A percentile compares a stretch with the other conserved stretches of the same genome.
Evolutionary conservation across 2,113 vertebrate genomes (phyloP).

Genomic region (Epinephelus lanceolatus): DNA sequence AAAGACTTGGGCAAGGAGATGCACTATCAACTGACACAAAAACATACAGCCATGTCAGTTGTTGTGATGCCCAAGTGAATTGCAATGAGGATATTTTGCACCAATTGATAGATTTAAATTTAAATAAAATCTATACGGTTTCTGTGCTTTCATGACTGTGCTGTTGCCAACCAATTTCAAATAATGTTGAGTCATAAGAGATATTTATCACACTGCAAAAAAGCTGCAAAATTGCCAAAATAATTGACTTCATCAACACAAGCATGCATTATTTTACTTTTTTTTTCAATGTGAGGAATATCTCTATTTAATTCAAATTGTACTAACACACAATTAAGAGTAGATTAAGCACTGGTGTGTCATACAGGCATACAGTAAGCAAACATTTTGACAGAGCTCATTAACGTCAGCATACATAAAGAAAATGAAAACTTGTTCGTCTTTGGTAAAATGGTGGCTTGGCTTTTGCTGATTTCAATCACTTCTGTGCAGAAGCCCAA

Average conservation of each 20-base stretch:
- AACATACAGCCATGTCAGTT: background rate
- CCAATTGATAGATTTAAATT: background rate
- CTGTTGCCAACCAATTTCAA: background rate
- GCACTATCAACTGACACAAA: conserved; percentile 13
- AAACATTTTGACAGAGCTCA: background rate
- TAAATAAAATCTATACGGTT: background rate
- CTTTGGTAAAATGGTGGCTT: conserved; percentile 37
- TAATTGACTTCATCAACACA: background rate
- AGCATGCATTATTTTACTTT: too few relatives aligned
- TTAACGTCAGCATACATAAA: conserved; percentile 39
- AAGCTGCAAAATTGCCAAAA: background rate
- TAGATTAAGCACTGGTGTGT: background rate
- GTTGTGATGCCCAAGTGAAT: background rate
- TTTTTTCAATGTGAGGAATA: conserved; percentile 16
- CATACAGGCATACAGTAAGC: conserved; percentile 17
- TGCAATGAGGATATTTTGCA: background rate
- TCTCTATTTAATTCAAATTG: background rate
- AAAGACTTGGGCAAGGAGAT: background rate
- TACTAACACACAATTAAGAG: background rate
- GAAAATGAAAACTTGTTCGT: background rate
- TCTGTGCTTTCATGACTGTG: background rate
- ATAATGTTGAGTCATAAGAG: background rate
- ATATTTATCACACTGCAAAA: conserved; percentile 1
- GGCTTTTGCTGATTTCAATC: conserved; percentile 8
- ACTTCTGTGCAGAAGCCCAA: conserved; percentile 8